phyloP scores from a whole-genome alignment of 2,888 invertebrate species.

The Sympetrum striolatum region DNA sequence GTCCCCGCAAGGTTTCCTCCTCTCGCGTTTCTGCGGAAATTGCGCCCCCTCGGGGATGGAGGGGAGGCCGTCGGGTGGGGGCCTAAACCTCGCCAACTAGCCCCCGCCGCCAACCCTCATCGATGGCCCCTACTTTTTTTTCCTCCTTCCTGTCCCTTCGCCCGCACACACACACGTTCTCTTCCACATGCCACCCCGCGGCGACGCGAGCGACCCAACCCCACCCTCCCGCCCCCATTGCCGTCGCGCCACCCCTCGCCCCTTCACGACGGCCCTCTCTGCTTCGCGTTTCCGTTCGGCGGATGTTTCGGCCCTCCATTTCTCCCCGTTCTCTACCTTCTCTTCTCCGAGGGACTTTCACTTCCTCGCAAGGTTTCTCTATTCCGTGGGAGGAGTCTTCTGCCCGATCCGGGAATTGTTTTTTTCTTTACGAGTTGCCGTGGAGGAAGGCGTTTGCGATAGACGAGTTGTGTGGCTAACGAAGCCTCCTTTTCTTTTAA shows the following conservation, averaged over 20 bases:
- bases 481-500: too few relatives aligned
- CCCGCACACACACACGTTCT: neutral
- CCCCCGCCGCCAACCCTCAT: conserved; percentile 44
- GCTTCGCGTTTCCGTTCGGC: conserved; percentile 36
- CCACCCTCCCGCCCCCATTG: conserved; percentile 6
- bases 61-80: neutral
- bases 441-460: too few relatives aligned
- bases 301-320: conserved; percentile 23
- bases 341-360: neutral
- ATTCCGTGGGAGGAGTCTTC: neutral
- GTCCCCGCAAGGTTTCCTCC: conserved; percentile 41
- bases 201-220: neutral
- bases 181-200: conserved; percentile 37
- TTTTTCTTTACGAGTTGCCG: too few relatives aligned
- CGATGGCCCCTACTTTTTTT: conserved; percentile 19
- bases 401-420: too few relatives aligned
- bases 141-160: conserved; percentile 7
- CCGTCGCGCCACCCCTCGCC: conserved; percentile 1
- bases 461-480: too few relatives aligned
- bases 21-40: conserved; percentile 42
- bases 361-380: neutral
- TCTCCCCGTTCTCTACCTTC: neutral
- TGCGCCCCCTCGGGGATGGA: conserved; percentile 48
- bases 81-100: conserved; percentile 42
- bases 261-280: neutral